Evolutionary conservation across 2,888 invertebrate genomes (phyloP), one percentile per base, ranked within the genome.

Genomic region (Eupeodes latifasciatus): DNA sequence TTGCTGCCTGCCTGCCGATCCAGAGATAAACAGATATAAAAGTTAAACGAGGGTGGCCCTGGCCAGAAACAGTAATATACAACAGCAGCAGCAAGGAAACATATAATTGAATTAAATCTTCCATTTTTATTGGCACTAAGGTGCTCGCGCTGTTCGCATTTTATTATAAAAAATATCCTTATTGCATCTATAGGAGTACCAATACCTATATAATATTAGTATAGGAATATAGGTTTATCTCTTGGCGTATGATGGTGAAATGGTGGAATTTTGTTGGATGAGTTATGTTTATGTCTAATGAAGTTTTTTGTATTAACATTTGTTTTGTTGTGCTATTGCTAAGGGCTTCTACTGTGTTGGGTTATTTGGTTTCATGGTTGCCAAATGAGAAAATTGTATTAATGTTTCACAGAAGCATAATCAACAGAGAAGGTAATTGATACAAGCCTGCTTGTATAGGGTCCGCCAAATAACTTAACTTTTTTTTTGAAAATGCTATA

Each of bases 91-190:
- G 74, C 81, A 85, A 76, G 77, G 88, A 81, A 85, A 81, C 75
- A 81, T 81, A 85, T 88, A 88, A 88, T 88, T 88, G 88, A 88
- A 88, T 88, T 88, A 88, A 85, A 88, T 81, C 88, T 85, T 85
- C 88, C 78, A 85, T 88, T 88, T 88, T 88, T 88, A 88, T 88
- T 88, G 88, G 85, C 85, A 88, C 88, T 85, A 88, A 88, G 84
- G 88, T 88, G 88, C 85, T 87, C 76, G 81, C 75, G 84, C 78
- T 88, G 85, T 81, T 88, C 78, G 81, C 78, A 64, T 88, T 84
- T 84, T 71, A 71, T 71, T 71, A 69, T 66, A 66, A 86, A 86
- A 83, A 86, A 83, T 87, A 84, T 85, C 88, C 81, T 81, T 81
- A 44, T 81, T 36, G 74, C 47, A 47, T 47, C 62, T 27, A n/a